Conservation (phyloP, 2,113 vertebrate genomes). For the Mohoua ochrocephala region DNA sequence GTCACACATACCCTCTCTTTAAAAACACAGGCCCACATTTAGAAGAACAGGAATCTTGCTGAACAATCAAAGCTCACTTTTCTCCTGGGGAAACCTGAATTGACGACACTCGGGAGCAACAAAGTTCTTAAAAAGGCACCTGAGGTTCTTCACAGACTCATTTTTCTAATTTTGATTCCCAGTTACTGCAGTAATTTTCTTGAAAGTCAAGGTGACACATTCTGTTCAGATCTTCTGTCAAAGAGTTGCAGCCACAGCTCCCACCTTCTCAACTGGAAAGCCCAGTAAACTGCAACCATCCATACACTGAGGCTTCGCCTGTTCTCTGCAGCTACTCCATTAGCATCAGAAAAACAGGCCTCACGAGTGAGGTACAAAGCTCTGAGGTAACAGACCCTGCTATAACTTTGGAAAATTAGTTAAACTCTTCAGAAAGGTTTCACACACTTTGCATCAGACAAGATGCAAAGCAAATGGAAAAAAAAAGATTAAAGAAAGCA, state of each 20-base stretch:
- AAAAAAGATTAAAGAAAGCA: neutral
- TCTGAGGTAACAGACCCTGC: neutral
- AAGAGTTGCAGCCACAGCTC: neutral
- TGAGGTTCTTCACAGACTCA: neutral
- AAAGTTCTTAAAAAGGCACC: neutral
- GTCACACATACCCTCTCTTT: neutral
- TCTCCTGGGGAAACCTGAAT: neutral
- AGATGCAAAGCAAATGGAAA: neutral
- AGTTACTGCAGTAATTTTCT: neutral
- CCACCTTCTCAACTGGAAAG: neutral
- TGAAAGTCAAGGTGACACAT: neutral
- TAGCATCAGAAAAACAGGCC: neutral
- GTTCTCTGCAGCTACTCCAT: neutral
- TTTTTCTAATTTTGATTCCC: neutral
- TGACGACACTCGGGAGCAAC: neutral
- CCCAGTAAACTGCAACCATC: neutral
- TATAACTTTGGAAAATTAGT: neutral
- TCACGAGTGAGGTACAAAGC: neutral
- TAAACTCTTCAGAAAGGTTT: neutral
- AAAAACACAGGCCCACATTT: neutral
- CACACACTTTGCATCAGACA: neutral
- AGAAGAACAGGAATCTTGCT: neutral
- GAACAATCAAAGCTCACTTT: neutral
- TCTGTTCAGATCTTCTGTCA: neutral
- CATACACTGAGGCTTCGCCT: neutral